These are phyloP conservation scores for Drosophila setosimentum DNA, from an alignment of 2,888 invertebrate genomes.

Conservation along the genomic window DNA sequence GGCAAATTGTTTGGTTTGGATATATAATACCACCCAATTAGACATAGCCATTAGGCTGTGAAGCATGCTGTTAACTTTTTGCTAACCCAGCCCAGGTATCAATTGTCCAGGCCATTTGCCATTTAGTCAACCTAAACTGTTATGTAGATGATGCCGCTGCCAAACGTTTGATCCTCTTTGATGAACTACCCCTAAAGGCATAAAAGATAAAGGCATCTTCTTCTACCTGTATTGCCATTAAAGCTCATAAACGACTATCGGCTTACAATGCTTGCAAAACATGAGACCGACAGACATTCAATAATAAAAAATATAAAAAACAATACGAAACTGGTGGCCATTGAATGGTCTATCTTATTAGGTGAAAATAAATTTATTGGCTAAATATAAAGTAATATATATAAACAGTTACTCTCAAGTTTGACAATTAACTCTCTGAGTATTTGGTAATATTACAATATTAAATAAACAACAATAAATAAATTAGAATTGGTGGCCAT, in stretches of 20 bases:
- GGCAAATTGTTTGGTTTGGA: slow-evolving; percentile 13
- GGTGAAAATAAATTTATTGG: background rate
- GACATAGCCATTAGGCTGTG: slow-evolving; percentile 30
- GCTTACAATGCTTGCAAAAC: slow-evolving; percentile 70
- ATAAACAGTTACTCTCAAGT: background rate
- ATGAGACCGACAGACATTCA: slow-evolving; percentile 48
- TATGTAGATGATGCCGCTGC: slow-evolving; percentile 55
- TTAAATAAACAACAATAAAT: background rate
- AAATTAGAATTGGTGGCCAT: background rate
- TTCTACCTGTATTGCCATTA: slow-evolving; percentile 74
- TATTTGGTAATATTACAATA: background rate
- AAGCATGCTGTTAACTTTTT: slow-evolving; percentile 17
- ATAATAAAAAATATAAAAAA: slow-evolving; percentile 32
- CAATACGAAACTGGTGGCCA: background rate
- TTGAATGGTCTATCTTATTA: slow-evolving; percentile 23
- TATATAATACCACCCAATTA: slow-evolving; percentile 47
- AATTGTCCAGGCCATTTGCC: slow-evolving; percentile 13
- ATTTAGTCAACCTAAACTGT: slow-evolving; percentile 44
- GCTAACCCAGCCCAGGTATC: slow-evolving; percentile 27
- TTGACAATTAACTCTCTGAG: background rate
- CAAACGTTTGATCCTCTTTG: slow-evolving; percentile 66
- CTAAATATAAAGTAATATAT: background rate
- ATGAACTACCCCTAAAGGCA: slow-evolving; percentile 58
- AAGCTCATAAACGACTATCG: slow-evolving; percentile 76
- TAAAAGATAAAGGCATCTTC: slow-evolving; percentile 32